Percentiles rank a stretch among this genome's conserved stretches.
Conservation (phyloP, 2,113 vertebrate genomes). For the Theristicus caerulescens region DNA sequence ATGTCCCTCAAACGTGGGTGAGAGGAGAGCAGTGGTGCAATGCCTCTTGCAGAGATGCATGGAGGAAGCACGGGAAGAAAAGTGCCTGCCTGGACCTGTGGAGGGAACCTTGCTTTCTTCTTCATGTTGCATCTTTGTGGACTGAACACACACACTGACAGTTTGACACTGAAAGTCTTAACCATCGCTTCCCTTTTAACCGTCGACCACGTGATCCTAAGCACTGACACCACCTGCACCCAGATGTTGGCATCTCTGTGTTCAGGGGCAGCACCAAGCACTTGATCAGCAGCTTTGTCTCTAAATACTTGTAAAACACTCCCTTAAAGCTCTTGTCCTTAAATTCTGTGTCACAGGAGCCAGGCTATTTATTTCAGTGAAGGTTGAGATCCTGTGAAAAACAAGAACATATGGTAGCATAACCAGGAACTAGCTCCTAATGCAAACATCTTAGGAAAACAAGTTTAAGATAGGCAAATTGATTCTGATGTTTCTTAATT, state of each 20-base stretch:
- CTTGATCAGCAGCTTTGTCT: neutral
- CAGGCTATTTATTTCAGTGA: neutral
- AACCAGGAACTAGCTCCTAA: neutral
- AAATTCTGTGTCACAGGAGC: neutral
- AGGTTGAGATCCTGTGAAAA: neutral
- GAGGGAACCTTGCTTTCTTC: neutral
- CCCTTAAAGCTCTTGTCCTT: neutral
- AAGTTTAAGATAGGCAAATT: neutral
- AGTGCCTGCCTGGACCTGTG: neutral
- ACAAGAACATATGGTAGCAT: neutral
- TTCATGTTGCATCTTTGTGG: neutral
- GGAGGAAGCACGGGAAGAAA: neutral
- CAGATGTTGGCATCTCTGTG: neutral
- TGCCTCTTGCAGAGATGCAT: neutral
- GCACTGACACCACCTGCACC: neutral
- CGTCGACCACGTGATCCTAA: accelerated
- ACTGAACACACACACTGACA: neutral
- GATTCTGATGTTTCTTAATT: neutral
- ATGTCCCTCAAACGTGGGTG: neutral
- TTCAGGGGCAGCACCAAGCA: neutral
- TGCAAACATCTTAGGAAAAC: neutral
- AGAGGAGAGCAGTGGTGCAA: neutral
- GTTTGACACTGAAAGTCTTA: neutral
- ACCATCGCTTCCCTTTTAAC: neutral
- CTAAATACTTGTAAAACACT: neutral